Evolutionary conservation across 2,797 vertebrate genomes (phyloP).

Genomic region (Buphagus erythrorhynchus): DNA sequence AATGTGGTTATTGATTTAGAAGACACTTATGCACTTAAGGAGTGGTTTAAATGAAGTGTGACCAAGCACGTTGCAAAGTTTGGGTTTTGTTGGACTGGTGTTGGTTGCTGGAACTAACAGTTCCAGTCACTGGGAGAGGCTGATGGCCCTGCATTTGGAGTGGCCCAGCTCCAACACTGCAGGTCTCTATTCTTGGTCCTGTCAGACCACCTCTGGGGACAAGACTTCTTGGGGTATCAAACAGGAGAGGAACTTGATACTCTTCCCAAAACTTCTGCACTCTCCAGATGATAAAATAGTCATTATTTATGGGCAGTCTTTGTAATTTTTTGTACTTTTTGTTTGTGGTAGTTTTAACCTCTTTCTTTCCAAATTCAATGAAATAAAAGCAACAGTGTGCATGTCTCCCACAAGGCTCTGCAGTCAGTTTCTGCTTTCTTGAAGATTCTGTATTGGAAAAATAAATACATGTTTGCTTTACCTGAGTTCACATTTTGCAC

Average conservation of each 20-base stretch:
- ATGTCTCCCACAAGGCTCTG: neutral
- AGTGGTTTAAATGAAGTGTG: neutral
- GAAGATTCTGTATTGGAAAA: neutral
- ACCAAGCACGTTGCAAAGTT: rapidly evolving
- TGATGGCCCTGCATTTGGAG: neutral
- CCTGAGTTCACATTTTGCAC: neutral
- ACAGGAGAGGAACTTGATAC: neutral
- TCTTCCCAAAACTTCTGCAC: neutral
- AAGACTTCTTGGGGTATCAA: neutral
- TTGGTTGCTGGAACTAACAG: neutral
- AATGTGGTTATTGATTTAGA: neutral
- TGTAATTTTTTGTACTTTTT: neutral
- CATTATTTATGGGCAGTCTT: neutral
- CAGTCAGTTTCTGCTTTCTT: neutral
- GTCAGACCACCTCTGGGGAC: rapidly evolving
- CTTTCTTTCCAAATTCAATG: neutral
- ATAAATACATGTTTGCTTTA: neutral
- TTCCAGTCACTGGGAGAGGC: neutral
- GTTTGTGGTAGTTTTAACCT: neutral
- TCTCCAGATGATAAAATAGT: neutral
- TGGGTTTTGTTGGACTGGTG: neutral
- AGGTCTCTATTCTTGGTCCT: rapidly evolving
- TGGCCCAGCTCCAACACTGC: rapidly evolving
- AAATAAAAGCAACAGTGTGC: neutral
- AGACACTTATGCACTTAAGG: rapidly evolving